These are phyloP conservation scores for Mellilla xanthometata DNA, from an alignment of 2,888 invertebrate species.

Conservation along the genomic window DNA sequence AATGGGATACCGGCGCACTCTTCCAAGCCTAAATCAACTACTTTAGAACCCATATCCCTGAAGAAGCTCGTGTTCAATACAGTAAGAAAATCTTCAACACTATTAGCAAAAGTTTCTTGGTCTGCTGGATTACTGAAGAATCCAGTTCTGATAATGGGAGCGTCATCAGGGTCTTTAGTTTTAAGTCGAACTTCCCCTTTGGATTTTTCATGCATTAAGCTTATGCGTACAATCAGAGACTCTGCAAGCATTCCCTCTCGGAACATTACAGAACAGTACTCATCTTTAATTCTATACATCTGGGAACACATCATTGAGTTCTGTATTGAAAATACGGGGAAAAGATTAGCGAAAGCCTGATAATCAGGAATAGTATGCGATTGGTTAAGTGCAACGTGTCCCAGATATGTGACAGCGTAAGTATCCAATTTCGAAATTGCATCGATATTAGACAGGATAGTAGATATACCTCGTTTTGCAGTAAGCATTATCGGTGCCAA, in stretches of 20 bases:
- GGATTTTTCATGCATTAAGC: constrained; percentile 45
- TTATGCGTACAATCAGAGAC: constrained; percentile 27
- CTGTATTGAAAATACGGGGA: constrained; percentile 34
- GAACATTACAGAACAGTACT: constrained; percentile 1
- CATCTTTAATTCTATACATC: constrained; percentile 1
- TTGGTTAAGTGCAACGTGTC: constrained; percentile 40
- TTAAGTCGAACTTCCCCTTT: constrained; percentile 41
- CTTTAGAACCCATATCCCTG: constrained; percentile 28
- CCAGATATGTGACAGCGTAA: constrained; percentile 41
- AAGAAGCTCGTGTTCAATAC: constrained; percentile 42
- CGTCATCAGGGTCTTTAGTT: constrained; percentile 36
- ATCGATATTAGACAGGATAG: constrained; percentile 34
- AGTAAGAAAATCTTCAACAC: constrained; percentile 35
- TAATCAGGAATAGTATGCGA: constrained; percentile 46
- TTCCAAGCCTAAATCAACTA: constrained; percentile 26
- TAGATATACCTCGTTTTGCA: constrained; percentile 25
- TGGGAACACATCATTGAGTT: constrained; percentile 34
- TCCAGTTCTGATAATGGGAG: constrained; percentile 37
- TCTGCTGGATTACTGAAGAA: constrained; percentile 38
- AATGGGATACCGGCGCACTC: constrained; percentile 35
- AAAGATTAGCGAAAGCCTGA: constrained; percentile 38
- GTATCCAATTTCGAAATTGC: constrained; percentile 26
- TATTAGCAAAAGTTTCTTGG: constrained; percentile 35
- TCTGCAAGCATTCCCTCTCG: constrained; percentile 17
- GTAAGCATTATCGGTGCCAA: constrained; percentile 34